Conservation (phyloP, 2,113 vertebrate species). For the Gallinago undulata region DNA sequence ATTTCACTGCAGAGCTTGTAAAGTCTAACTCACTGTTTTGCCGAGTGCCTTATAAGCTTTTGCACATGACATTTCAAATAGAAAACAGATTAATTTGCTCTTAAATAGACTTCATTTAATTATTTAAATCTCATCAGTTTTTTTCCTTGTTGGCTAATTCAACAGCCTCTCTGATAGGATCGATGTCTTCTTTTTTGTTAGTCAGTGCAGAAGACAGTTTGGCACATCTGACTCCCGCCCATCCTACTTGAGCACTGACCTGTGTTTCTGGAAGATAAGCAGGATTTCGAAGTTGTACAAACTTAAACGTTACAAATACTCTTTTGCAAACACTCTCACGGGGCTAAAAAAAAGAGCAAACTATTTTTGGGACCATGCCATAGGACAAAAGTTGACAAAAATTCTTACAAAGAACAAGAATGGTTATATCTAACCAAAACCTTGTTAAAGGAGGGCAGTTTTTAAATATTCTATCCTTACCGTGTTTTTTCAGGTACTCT, state of each 20-base stretch:
- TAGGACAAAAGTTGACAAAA: neutral
- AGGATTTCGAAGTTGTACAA: neutral
- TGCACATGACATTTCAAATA: neutral
- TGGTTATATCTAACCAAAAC: neutral
- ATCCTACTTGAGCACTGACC: neutral
- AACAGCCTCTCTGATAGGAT: no score
- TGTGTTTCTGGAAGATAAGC: neutral
- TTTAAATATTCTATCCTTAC: neutral
- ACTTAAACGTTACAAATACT: neutral
- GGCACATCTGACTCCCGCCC: neutral
- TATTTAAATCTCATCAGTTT: neutral
- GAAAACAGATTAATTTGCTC: neutral
- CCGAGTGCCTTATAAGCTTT: neutral
- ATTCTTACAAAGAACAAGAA: neutral
- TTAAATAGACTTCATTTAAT: neutral
- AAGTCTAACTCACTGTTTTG: neutral
- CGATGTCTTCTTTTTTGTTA: neutral
- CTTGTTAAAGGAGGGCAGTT: neutral
- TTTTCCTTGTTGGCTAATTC: neutral
- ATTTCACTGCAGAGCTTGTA: neutral
- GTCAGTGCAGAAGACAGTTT: neutral
- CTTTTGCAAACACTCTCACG: neutral
- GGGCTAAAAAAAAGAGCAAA: neutral
- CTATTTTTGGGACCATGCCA: accelerated
- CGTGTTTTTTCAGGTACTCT: neutral